These are phyloP conservation scores for Fabriciana adippe DNA, from an alignment of 2,888 invertebrate genomes.

Conservation along the genomic window DNA sequence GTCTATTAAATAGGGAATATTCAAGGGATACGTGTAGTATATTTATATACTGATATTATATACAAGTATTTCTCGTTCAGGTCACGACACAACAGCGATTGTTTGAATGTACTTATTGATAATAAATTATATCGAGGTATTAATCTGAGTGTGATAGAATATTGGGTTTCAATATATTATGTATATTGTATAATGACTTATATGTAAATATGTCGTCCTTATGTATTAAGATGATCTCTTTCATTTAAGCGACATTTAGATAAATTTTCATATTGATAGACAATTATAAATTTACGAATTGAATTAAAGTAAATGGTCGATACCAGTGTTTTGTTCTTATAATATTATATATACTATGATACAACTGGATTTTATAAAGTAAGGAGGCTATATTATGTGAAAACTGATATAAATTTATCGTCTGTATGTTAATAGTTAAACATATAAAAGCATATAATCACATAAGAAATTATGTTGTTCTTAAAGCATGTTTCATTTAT, in stretches of 20 bases:
- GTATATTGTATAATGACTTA: conserved; percentile 10
- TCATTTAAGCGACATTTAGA: conserved; percentile 23
- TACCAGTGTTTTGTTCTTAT: not conserved
- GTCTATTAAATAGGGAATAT: too few species aligned
- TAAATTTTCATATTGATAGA: conserved; percentile 10
- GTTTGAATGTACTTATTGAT: conserved; percentile 25
- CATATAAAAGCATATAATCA: too few species aligned
- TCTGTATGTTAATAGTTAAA: too few species aligned
- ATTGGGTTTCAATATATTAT: conserved; percentile 7
- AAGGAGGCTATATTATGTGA: too few species aligned
- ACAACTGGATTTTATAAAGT: not conserved
- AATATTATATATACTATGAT: not conserved
- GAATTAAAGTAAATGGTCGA: conserved; percentile 1
- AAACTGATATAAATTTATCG: too few species aligned
- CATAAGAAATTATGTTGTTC: too few species aligned
- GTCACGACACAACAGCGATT: not conserved
- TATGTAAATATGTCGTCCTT: conserved; percentile 10
- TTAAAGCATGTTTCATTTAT: too few species aligned
- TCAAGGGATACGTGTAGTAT: too few species aligned
- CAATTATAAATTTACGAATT: conserved; percentile 4
- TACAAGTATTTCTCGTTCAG: too few species aligned
- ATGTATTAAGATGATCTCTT: conserved; percentile 30
- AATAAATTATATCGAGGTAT: conserved; percentile 2
- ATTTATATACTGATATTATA: too few species aligned
- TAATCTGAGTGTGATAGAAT: conserved; percentile 1